Evolutionary conservation across 2,888 invertebrate genomes (phyloP), one percentile per base, ranked within the genome.

Genomic region (Troilus luridus): DNA sequence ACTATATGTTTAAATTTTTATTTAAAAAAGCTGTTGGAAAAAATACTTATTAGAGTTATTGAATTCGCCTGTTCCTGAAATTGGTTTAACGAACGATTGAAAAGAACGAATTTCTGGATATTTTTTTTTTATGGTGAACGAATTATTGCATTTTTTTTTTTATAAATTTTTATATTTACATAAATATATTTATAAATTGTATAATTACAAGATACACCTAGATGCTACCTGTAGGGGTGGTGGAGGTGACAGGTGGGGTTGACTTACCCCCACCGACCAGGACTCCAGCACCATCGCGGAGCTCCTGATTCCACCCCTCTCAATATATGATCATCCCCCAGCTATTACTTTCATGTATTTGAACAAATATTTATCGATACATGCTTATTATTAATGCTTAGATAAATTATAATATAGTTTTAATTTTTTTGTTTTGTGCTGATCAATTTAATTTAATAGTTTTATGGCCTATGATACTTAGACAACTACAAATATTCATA

Each of bases 191-290:
- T 21, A 62, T 62, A 7, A 21, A 62, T 62, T 7, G 21, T 21
- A 62, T 62, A 62, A 7, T 6, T 62, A 62, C 10, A 62, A 21
- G 11, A 64, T 1, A 41, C n/a, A 64, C 10, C n/a, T 64, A 9
- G 11, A 21, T n/a, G 14, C 72, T 77, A 77, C 72, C 72, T 27
- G 72, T 0, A 24, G 27, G 3, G 11, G 27, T 27, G 6, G 27
- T 72, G 27, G 27, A 14, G 41, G 72, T 77, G 72, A 77, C 72
- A 77, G 72, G 72, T 77, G 72, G 72, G 72, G 72, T 41, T 17
- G 8, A 14, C 41, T 7, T 8, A 77, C 72, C 72, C 72, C 72
- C 72, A 77, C 8, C 27, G 21, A 77, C 27, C 72, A 77, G 72
- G 72, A 77, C 27, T 8, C 17, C 72, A 77, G 72, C 41, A 17